Evolutionary conservation across 2,888 invertebrate species (phyloP).

Genomic region (Neoscelio sp.): DNA sequence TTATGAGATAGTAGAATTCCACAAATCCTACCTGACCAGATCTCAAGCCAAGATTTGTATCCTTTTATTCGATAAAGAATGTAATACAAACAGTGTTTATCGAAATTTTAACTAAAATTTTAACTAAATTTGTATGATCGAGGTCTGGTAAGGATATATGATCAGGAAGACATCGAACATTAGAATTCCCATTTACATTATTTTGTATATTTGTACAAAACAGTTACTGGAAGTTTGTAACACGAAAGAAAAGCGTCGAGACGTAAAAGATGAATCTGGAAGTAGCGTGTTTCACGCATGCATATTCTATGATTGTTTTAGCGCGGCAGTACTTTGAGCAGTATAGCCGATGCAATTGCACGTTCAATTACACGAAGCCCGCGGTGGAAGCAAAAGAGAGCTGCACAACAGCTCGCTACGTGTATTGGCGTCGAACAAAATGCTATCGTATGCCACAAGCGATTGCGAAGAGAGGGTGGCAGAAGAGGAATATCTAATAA

Average conservation of each 20-base stretch:
- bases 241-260: neutral
- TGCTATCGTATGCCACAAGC: conserved; percentile 70
- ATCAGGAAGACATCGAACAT: too few species aligned
- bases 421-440: conserved; percentile 74
- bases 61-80: too few species aligned
- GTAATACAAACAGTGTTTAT: too few species aligned
- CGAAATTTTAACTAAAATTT: too few species aligned
- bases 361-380: conserved; percentile 74
- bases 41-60: too few species aligned
- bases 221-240: too few species aligned
- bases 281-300: neutral
- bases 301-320: neutral
- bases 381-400: conserved; percentile 58
- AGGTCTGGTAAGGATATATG: too few species aligned
- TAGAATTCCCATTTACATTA: too few species aligned
- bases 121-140: too few species aligned
- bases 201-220: too few species aligned
- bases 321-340: conserved; percentile 14
- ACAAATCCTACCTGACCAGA: too few species aligned
- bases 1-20: too few species aligned
- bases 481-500: conserved; percentile 81
- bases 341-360: conserved; percentile 71
- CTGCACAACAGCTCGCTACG: conserved; percentile 42
- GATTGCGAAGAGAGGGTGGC: conserved; percentile 72
- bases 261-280: conserved; percentile 5